phyloP scores from a whole-genome alignment of 2,797 vertebrate genomes.

The Chromobotia macracanthus region DNA sequence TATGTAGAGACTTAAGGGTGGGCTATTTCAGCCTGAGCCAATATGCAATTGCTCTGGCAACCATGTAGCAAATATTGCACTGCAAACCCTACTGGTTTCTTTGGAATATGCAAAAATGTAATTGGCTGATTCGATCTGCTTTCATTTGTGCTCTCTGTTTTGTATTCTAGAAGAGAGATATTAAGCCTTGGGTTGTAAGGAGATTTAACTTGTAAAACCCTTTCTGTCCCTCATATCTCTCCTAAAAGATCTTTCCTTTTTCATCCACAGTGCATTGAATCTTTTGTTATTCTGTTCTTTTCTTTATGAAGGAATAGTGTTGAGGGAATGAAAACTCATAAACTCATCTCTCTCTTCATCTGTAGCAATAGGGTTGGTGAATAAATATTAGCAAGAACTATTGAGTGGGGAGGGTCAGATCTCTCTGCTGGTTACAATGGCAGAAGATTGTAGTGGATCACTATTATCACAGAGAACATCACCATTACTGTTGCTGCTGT shows the following conservation, averaged over 20 bases:
- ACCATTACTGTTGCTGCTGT: not conserved
- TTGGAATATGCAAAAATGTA: too few species aligned
- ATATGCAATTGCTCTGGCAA: too few species aligned
- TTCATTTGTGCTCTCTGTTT: not conserved
- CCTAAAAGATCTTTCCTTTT: not conserved
- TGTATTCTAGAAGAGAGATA: not conserved
- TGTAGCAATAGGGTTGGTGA: not conserved
- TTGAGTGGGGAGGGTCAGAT: slow-evolving; percentile 5
- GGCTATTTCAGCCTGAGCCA: too few species aligned
- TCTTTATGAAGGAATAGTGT: slow-evolving; percentile 26
- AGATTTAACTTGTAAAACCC: not conserved
- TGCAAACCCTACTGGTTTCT: too few species aligned
- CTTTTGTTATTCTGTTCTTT: slow-evolving; percentile 26
- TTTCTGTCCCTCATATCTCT: not conserved
- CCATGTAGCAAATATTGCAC: too few species aligned
- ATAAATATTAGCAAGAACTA: slow-evolving; percentile 23
- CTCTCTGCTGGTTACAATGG: not conserved
- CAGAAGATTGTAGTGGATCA: not conserved
- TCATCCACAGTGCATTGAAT: slow-evolving; percentile 13
- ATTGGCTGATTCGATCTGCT: not conserved
- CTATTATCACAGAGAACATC: not conserved
- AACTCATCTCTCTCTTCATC: slow-evolving; percentile 5
- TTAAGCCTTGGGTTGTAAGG: not conserved
- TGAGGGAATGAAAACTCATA: slow-evolving; percentile 28
- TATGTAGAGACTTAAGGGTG: too few species aligned